Evolutionary conservation across 2,888 invertebrate species (phyloP), one percentile per base, ranked within the genome.

Genomic region (Drosophila cognata): DNA sequence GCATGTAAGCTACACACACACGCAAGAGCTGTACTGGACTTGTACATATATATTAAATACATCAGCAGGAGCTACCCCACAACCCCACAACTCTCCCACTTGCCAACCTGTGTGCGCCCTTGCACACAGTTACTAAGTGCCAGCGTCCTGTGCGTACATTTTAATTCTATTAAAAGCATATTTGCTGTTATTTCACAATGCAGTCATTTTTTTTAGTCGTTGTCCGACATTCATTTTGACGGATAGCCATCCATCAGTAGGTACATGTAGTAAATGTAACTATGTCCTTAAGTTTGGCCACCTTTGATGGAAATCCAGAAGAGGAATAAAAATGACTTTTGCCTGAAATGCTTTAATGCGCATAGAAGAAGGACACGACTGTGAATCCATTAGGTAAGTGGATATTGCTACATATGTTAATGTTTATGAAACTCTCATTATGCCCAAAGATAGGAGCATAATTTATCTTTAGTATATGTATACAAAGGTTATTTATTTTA

Each of bases 151-250:
- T 28, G 38, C 61, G 69, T 58, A 73, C 48, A 77, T 69, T 84
- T 81, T 81, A 83, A 83, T 83, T 81, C 81, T 75, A 84, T 84
- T 81, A 82, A 64, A 61, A 71, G 55, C 74, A 71, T 84, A 76
- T 75, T 82, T 79, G 68, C 68, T 69, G 67, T 74, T 85, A 71
- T 80, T 86, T 72, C 64, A 74, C 74, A 80, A 77, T 74, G 84
- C 57, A 52, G 63, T 55, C 58, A 56, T 77, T 77, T 83, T 86
- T 57, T 80, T 51, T 67, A 53, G 72, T 50, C 25, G 28, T 41
- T 35, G 51, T 33, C 35, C 28, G 60, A 21, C 55, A 41, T 35
- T 53, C 58, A 53, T 21, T 31, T 52, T 56, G 43, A 48, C 31
- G 21, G 13, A 36, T 31, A 36, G 41, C 31, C 11, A 29, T 46